Percentiles rank a stretch among this genome's conserved stretches.
These are phyloP conservation scores for Phymastichus coffea DNA, from an alignment of 1,140 invertebrate genomes.

Conservation along the genomic window DNA sequence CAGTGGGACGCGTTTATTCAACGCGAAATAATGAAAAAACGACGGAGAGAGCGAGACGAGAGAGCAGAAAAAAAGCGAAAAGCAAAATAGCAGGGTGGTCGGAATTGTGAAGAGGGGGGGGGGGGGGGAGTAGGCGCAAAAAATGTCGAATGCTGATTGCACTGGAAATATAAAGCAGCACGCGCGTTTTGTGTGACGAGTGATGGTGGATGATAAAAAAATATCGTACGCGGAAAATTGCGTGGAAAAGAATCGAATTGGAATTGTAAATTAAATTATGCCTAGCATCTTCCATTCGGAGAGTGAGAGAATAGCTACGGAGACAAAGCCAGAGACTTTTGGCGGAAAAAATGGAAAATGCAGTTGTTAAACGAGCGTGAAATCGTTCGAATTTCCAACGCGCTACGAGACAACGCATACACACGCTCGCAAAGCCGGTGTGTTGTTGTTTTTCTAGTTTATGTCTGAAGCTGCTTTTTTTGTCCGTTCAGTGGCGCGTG, in stretches of 20 bases:
- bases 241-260: conserved; percentile 2
- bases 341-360: conserved; percentile 4
- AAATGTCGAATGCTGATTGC: background rate
- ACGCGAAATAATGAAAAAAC: background rate
- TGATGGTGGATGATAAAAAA: no score
- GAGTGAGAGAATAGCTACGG: no score
- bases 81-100: background rate
- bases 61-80: background rate
- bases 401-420: background rate
- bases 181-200: background rate
- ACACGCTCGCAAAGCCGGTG: no score
- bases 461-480: no score
- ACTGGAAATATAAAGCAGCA: background rate
- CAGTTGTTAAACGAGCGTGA: background rate
- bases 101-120: background rate
- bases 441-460: no score
- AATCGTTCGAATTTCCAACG: background rate
- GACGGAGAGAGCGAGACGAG: no score
- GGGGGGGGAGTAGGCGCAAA: no score
- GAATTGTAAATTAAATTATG: conserved; percentile 3
- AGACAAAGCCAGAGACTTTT: background rate
- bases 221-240: background rate
- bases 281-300: no score
- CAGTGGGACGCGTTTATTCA: conserved; percentile 26
- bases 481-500: no score